These are phyloP conservation scores for Aphidius colemani DNA, from an alignment of 2,888 invertebrate genomes.

Conservation along the genomic window DNA sequence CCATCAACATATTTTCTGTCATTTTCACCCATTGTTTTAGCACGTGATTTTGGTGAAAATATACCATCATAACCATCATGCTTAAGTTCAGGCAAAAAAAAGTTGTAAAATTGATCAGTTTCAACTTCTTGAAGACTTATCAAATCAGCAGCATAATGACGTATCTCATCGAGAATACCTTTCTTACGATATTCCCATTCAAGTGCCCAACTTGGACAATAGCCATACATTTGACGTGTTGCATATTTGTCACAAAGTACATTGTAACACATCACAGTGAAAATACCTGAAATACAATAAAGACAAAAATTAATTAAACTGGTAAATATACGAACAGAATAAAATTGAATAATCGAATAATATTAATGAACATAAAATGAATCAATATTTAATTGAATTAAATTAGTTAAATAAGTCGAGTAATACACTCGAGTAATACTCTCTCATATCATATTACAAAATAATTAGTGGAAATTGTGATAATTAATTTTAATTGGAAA, in stretches of 20 bases:
- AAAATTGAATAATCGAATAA: not conserved
- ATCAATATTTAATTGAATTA: too few species aligned
- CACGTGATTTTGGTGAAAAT: conserved; percentile 96
- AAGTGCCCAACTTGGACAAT: conserved; percentile 98
- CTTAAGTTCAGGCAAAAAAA: conserved; percentile 93
- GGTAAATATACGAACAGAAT: not conserved
- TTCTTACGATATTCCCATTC: conserved; percentile 99
- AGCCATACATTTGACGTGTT: conserved; percentile 97
- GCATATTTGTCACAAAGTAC: conserved; percentile 99
- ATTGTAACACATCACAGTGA: conserved; percentile 99
- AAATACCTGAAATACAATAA: conserved; percentile 73
- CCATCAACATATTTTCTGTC: conserved; percentile 98
- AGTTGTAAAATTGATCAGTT: conserved; percentile 97
- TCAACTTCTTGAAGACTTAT: conserved; percentile 98
- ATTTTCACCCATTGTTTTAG: conserved; percentile 96
- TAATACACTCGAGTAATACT: too few species aligned
- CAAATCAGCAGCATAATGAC: conserved; percentile 95
- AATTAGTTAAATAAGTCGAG: too few species aligned
- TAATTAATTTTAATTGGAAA: too few species aligned
- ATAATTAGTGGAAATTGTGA: too few species aligned
- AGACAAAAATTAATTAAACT: conserved; percentile 14
- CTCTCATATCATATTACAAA: too few species aligned
- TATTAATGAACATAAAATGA: too few species aligned
- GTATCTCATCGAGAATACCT: conserved; percentile 94
- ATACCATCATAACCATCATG: conserved; percentile 92